phyloP scores from a whole-genome alignment of 1,140 invertebrate species.

The Portunus trituberculatus region DNA sequence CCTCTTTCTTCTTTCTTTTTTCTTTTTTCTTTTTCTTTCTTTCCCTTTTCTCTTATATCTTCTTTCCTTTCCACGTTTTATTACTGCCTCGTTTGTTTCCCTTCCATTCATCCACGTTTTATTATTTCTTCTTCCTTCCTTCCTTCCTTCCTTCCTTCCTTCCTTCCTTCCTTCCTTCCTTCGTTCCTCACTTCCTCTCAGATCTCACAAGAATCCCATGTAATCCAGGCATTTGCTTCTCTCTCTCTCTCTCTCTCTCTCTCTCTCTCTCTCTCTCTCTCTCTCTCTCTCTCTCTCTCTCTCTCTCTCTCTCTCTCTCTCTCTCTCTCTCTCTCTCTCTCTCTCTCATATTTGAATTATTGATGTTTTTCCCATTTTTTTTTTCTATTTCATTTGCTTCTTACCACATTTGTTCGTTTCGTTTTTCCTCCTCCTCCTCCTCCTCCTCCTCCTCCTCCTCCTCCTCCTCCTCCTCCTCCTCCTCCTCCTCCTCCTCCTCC shows the following conservation, averaged over 20 bases:
- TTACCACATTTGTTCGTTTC: neutral
- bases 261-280: too few relatives aligned
- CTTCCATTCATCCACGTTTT: neutral
- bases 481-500: neutral
- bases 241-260: too few relatives aligned
- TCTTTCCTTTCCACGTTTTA: neutral
- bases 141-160: slow-evolving; percentile 41
- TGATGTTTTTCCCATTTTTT: too few relatives aligned
- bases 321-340: neutral
- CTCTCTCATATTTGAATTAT: neutral
- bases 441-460: neutral
- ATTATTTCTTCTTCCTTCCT: neutral
- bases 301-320: too few relatives aligned
- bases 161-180: slow-evolving; percentile 1
- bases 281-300: too few relatives aligned
- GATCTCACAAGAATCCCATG: too few relatives aligned
- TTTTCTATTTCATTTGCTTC: neutral
- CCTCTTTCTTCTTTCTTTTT: neutral
- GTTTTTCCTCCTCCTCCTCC: neutral
- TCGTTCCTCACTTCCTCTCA: neutral
- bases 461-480: neutral
- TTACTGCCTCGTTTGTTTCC: neutral
- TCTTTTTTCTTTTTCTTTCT: neutral
- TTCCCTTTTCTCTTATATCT: neutral
- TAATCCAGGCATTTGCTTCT: too few relatives aligned